These are phyloP conservation scores for Atta colombica DNA, from an alignment of 1,140 invertebrate species.

Conservation along the genomic window DNA sequence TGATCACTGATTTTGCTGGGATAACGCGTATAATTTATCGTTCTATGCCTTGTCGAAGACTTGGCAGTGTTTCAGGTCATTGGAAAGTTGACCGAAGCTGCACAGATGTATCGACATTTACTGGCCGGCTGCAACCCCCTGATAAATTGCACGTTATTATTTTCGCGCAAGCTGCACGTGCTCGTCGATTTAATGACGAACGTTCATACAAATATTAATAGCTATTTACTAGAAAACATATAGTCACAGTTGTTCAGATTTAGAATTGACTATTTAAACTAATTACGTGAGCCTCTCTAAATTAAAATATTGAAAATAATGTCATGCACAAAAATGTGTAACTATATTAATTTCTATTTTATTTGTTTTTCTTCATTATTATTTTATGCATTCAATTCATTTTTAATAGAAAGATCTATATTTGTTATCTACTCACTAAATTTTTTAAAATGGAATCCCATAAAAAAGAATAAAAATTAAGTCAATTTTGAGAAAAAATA, in stretches of 20 bases:
- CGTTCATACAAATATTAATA: conserved; percentile 48
- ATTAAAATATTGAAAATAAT: neutral
- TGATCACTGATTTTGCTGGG: conserved; percentile 70
- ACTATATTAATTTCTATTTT: neutral
- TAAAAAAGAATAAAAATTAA: too few species aligned
- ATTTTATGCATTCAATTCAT: neutral
- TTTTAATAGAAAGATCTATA: neutral
- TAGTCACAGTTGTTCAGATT: neutral
- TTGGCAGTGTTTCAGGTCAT: conserved; percentile 74
- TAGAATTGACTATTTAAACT: conserved; percentile 12
- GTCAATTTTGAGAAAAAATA: too few species aligned
- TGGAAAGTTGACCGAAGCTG: conserved; percentile 71
- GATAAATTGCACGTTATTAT: conserved; percentile 75
- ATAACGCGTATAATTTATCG: conserved; percentile 70
- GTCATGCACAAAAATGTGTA: neutral
- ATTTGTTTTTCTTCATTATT: neutral
- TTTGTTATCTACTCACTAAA: neutral
- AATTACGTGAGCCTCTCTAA: neutral
- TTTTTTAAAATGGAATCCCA: too few species aligned
- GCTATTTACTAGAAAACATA: conserved; percentile 24
- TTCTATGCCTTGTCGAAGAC: conserved; percentile 62
- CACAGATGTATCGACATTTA: conserved; percentile 71
- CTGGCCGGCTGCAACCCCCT: conserved; percentile 65
- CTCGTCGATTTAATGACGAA: conserved; percentile 55
- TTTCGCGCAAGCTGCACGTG: conserved; percentile 58